phyloP scores from a whole-genome alignment of 30 jellyfish, hydroid and myxozoan species.

The Hydractinia echinata region DNA sequence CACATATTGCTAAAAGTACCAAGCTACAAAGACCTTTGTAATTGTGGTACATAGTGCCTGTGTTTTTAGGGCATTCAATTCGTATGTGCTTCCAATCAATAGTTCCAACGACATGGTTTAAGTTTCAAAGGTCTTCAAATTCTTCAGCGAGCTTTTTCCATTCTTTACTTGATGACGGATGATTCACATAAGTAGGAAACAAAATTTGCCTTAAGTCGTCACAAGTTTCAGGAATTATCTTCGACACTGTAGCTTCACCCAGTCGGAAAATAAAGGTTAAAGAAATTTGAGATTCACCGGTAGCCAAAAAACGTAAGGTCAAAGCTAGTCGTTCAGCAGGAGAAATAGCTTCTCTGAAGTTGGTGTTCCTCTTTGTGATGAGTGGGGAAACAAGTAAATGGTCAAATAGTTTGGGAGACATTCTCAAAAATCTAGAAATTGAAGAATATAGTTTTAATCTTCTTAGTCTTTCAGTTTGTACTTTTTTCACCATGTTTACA shows the following conservation, averaged over 20 bases:
- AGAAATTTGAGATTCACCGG: slow-evolving; percentile 9
- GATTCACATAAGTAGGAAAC: background rate
- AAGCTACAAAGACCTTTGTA: too few species aligned
- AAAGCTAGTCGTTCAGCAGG: slow-evolving; percentile 12
- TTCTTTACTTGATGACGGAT: slow-evolving; percentile 1
- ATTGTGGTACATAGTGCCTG: too few species aligned
- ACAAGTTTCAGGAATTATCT: slow-evolving; percentile 9
- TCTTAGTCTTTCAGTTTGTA: too few species aligned
- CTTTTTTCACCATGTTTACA: too few species aligned
- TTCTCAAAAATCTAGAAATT: slow-evolving; percentile 18
- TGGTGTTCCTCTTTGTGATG: slow-evolving; percentile 28
- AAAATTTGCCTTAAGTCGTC: background rate
- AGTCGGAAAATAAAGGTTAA: slow-evolving; percentile 2
- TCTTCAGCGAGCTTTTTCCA: slow-evolving; percentile 5
- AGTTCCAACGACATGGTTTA: too few species aligned
- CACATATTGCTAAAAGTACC: background rate
- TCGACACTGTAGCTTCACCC: slow-evolving; percentile 10
- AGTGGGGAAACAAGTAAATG: slow-evolving; percentile 25
- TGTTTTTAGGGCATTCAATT: too few species aligned
- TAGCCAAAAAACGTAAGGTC: slow-evolving; percentile 11
- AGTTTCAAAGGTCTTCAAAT: too few species aligned
- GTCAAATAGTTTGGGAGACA: slow-evolving; percentile 25
- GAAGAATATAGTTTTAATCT: slow-evolving; percentile 9
- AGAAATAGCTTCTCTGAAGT: too few species aligned
- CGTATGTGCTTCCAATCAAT: too few species aligned